phyloP scores from a whole-genome alignment of 2,113 vertebrate species.

The Oreochromis tanganicae region DNA sequence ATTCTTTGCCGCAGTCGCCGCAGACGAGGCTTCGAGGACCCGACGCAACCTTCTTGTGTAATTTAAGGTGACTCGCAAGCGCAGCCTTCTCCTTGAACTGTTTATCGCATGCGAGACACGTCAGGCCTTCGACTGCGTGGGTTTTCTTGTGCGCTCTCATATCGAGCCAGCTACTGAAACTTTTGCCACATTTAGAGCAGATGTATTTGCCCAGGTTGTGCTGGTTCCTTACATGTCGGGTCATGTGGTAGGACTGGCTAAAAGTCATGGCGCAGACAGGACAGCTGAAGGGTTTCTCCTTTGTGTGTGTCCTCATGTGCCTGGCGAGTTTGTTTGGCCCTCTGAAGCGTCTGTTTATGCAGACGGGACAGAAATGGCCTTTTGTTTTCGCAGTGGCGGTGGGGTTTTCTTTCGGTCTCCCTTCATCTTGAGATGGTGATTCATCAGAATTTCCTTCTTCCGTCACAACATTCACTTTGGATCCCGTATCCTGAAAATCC shows the following conservation, averaged over 20 bases:
- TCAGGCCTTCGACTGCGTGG: conserved; percentile 20
- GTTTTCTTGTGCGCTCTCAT: conserved; percentile 45
- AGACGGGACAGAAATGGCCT: conserved; percentile 49
- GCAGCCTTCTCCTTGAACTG: conserved; percentile 42
- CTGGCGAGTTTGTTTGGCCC: conserved; percentile 50
- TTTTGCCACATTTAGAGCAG: conserved; percentile 53
- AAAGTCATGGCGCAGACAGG: conserved; percentile 41
- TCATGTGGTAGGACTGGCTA: conserved; percentile 68
- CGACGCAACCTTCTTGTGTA: conserved; percentile 19
- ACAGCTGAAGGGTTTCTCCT: conserved; percentile 63
- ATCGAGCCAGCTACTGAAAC: conserved; percentile 32
- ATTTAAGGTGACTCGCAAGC: conserved; percentile 32
- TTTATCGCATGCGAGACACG: conserved; percentile 47
- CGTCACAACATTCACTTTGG: not conserved
- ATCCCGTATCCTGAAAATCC: not conserved
- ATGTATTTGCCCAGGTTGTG: conserved; percentile 33
- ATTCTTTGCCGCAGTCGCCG: conserved; percentile 54
- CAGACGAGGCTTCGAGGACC: conserved; percentile 31
- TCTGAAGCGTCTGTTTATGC: conserved; percentile 35
- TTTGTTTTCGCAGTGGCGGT: not conserved
- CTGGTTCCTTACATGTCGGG: conserved; percentile 51
- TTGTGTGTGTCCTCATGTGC: conserved; percentile 64
- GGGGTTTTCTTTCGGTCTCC: not conserved
- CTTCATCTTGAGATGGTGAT: not conserved
- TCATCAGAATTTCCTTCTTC: not conserved